Conservation (phyloP, 2,113 vertebrate species). For the Pongo pygmaeus region DNA sequence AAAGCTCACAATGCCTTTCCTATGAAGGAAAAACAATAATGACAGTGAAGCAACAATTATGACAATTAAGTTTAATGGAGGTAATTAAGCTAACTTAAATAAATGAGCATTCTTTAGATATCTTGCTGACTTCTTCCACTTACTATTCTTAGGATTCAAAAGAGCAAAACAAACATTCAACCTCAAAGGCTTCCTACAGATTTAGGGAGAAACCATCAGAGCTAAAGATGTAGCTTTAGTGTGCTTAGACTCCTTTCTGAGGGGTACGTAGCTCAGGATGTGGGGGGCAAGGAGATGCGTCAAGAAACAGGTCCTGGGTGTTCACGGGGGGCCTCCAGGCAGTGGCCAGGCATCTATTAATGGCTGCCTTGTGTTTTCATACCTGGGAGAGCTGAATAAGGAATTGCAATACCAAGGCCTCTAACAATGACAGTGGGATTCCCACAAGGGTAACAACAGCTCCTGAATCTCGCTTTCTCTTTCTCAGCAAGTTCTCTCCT, state of each 20-base stretch:
- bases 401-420: background rate
- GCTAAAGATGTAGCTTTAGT: too few species aligned
- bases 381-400: background rate
- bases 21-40: conserved; percentile 32
- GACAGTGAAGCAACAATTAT: conserved; percentile 38
- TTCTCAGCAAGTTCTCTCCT: background rate
- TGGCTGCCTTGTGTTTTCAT: background rate
- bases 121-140: conserved; percentile 36
- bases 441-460: background rate
- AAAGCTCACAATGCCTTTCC: conserved; percentile 3
- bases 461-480: background rate
- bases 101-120: conserved; percentile 28
- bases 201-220: background rate
- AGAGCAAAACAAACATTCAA: background rate
- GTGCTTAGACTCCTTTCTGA: background rate
- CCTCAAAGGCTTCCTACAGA: background rate
- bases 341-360: background rate
- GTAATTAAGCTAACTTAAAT: conserved; percentile 44
- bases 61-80: conserved; percentile 50
- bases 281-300: too few species aligned
- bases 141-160: background rate
- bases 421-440: background rate
- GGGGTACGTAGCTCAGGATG: background rate
- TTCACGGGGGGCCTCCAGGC: rapidly evolving
- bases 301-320: background rate